These are phyloP conservation scores for Scomber scombrus DNA, from an alignment of 2,113 vertebrate species.

Conservation along the genomic window DNA sequence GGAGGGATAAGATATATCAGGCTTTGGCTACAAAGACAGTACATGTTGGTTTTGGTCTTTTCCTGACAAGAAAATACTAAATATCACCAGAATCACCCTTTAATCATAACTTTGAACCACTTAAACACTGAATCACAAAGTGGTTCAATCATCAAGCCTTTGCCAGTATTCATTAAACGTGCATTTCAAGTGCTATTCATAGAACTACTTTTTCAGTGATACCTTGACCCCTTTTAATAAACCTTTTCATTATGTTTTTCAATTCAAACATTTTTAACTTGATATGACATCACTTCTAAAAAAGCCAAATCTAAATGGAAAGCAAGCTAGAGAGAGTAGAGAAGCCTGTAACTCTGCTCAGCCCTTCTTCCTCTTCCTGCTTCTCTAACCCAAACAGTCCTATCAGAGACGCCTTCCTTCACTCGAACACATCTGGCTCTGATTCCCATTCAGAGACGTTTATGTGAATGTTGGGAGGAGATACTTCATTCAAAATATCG, in stretches of 20 bases:
- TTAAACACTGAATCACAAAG: background rate
- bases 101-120: background rate
- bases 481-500: background rate
- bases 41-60: slow-evolving; percentile 17
- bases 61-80: background rate
- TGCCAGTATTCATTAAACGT: slow-evolving; percentile 5
- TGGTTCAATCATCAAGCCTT: slow-evolving; percentile 1
- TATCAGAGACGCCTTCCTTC: slow-evolving; percentile 13
- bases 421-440: slow-evolving; percentile 15
- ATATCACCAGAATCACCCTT: background rate
- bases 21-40: background rate
- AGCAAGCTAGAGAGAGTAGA: background rate
- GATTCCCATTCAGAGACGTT: background rate
- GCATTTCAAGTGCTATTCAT: background rate
- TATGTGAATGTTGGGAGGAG: background rate
- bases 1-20: background rate
- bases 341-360: slow-evolving; percentile 13
- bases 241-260: slow-evolving; percentile 7
- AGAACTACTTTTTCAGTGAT: background rate
- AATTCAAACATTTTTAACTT: slow-evolving; percentile 4
- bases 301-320: slow-evolving; percentile 17
- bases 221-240: background rate
- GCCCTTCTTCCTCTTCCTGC: background rate
- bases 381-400: slow-evolving; percentile 9
- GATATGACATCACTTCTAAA: background rate